Evolutionary conservation across 2,113 vertebrate genomes (phyloP).

Genomic region (Isichthys henryi): DNA sequence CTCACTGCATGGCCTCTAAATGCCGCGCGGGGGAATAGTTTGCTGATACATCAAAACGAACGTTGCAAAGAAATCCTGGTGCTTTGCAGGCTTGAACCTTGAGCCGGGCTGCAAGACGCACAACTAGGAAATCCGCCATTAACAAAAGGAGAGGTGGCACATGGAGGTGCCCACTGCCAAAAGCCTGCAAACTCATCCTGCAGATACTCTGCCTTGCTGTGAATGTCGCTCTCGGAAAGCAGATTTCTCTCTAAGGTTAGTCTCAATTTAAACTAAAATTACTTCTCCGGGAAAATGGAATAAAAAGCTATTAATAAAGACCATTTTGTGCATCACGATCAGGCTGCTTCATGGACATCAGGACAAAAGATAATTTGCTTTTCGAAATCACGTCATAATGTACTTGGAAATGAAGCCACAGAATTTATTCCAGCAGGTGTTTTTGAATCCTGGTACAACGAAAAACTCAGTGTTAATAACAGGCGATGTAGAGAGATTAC

Average conservation of each 20-base stretch:
- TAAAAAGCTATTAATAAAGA: neutral
- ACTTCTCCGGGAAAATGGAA: neutral
- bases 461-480: neutral
- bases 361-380: neutral
- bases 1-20: neutral
- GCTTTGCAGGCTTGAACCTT: neutral
- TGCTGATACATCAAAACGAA: neutral
- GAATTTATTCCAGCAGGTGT: neutral
- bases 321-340: neutral
- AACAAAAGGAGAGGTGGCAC: neutral
- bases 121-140: neutral
- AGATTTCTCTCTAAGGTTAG: neutral
- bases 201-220: neutral
- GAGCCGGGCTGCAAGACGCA: neutral
- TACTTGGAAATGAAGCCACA: neutral
- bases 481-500: neutral
- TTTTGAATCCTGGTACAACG: neutral
- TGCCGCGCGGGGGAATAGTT: neutral
- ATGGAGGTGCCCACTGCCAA: rapidly evolving
- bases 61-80: neutral
- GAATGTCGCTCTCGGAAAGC: neutral
- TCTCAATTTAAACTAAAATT: neutral
- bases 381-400: neutral
- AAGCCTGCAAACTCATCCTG: neutral
- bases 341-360: neutral